phyloP scores from a whole-genome alignment of 1,140 invertebrate species.

The Spodoptera frugiperda region DNA sequence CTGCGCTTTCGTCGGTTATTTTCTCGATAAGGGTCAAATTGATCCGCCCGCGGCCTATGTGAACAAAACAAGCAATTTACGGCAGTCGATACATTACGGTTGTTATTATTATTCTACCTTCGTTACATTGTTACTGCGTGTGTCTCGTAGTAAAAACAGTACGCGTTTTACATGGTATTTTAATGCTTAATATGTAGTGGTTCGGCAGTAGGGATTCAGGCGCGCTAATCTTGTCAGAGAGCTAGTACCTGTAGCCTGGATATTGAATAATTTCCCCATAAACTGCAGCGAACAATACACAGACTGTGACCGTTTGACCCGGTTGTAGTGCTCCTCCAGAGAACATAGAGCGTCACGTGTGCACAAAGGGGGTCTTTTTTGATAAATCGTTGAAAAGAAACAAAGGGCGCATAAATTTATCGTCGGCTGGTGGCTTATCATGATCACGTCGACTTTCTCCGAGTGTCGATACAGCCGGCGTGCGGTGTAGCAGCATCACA shows the following conservation, averaged over 20 bases:
- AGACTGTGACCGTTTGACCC: constrained; percentile 46
- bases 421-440: constrained; percentile 72
- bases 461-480: constrained; percentile 65
- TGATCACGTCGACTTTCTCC: constrained; percentile 81
- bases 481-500: constrained; percentile 46
- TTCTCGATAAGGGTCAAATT: constrained; percentile 80
- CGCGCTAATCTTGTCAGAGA: not conserved
- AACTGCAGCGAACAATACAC: constrained; percentile 37
- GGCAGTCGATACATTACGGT: constrained; percentile 67
- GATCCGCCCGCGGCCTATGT: constrained; percentile 71
- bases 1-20: constrained; percentile 73
- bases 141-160: constrained; percentile 56
- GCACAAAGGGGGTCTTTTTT: constrained; percentile 66
- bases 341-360: constrained; percentile 48
- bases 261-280: constrained; percentile 1
- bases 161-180: constrained; percentile 16
- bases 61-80: constrained; percentile 75
- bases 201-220: constrained; percentile 1
- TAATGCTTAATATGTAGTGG: constrained; percentile 34
- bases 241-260: not conserved
- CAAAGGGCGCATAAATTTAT: constrained; percentile 84
- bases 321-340: constrained; percentile 45
- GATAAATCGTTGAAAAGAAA: constrained; percentile 84
- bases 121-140: constrained; percentile 59
- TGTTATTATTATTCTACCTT: constrained; percentile 72